Conservation (phyloP, 2,888 invertebrate genomes). For the Actias luna region DNA sequence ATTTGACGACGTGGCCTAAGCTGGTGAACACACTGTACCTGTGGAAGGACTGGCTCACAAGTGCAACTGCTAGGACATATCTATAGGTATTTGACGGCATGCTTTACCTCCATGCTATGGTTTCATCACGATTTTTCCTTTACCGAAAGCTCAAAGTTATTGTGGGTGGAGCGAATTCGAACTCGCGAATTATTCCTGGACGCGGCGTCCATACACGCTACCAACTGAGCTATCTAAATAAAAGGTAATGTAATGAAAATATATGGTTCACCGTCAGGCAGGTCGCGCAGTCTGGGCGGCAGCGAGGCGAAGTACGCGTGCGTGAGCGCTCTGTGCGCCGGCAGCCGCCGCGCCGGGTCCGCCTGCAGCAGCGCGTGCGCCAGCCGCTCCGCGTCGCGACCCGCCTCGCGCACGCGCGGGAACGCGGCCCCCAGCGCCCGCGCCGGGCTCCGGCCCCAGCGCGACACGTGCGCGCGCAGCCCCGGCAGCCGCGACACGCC, state of each 20-base stretch:
- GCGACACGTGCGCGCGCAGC: slow-evolving; percentile 86
- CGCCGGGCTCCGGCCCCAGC: slow-evolving; percentile 85
- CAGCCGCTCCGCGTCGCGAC: slow-evolving; percentile 93
- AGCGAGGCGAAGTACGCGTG: slow-evolving; percentile 96
- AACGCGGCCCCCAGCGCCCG: slow-evolving; percentile 92
- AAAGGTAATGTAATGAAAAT: neutral
- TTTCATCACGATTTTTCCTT: too few species aligned
- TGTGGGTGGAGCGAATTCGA: too few species aligned
- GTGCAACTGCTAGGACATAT: too few species aligned
- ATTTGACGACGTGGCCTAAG: too few species aligned
- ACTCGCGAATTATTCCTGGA: too few species aligned
- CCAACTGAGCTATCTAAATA: too few species aligned
- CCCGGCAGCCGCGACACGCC: slow-evolving; percentile 94
- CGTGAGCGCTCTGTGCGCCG: slow-evolving; percentile 92
- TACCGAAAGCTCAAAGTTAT: too few species aligned
- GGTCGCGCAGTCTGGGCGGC: slow-evolving; percentile 93
- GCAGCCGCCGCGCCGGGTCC: slow-evolving; percentile 92
- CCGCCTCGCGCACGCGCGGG: slow-evolving; percentile 94
- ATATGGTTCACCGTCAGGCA: slow-evolving; percentile 90
- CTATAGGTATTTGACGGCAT: too few species aligned
- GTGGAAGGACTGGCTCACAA: too few species aligned
- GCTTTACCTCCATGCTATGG: too few species aligned
- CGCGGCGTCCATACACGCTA: too few species aligned
- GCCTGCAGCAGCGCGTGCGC: slow-evolving; percentile 92
- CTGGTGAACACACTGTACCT: too few species aligned